Conservation (phyloP, 2,797 vertebrate species). For the Fratercula arctica region DNA sequence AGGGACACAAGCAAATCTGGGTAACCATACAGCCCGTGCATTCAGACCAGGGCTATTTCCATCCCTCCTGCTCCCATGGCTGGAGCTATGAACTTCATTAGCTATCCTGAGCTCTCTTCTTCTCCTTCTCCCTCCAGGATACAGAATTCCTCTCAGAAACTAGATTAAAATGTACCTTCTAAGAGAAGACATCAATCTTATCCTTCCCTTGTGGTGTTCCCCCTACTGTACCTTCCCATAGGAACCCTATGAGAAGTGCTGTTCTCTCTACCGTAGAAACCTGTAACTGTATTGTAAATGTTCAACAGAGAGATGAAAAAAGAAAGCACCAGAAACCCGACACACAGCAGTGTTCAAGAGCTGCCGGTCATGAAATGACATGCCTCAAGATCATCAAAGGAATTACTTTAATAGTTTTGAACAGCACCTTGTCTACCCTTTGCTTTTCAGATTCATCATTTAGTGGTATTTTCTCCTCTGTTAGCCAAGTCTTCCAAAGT, state of each 20-base stretch:
- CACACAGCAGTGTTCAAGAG: background rate
- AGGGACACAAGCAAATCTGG: background rate
- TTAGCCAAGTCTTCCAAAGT: slow-evolving; percentile 5
- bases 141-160: background rate
- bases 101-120: background rate
- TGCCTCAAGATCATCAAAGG: background rate
- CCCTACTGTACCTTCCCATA: background rate
- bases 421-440: background rate
- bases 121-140: background rate
- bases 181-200: background rate
- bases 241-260: background rate
- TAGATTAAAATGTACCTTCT: background rate
- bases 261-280: background rate
- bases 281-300: background rate
- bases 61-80: background rate
- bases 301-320: background rate
- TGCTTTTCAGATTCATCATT: background rate
- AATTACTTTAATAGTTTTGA: background rate
- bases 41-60: background rate
- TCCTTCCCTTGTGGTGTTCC: background rate
- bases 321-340: background rate
- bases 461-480: background rate
- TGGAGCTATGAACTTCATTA: background rate
- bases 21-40: background rate
- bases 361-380: background rate